Base-by-base conservation (phyloP, 2,113 vertebrate species). In the Oenanthe melanoleuca region DNA sequence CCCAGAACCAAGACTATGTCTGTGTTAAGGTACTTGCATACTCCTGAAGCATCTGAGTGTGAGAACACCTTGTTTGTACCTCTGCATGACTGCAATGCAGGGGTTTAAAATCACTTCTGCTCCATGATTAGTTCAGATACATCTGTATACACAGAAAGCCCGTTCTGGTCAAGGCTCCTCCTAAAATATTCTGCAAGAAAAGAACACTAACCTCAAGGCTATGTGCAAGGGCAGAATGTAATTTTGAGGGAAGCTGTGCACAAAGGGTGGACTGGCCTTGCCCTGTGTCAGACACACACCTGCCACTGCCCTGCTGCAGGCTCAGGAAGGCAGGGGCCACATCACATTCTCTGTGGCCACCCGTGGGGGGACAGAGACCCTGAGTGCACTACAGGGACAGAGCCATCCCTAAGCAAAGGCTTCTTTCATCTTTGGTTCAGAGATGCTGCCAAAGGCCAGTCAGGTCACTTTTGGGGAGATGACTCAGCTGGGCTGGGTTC, bases 51-150 rank as follows among this genome's bases (percentile, higher is more conserved):
- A 47, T 19, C 37, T 77, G 29, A 45, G 26, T 9, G 15, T 22
- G 63, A 3, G 0, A 75, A 75, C 9, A 44, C 23, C 33, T 64
- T 31, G 14, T 83, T 70, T 59, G 29, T 56, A 52, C 22, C 45
- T 21, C 25, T 23, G 52, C 42, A 59, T 0, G 0, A 53, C 34
- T 0, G 4, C 38, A 20, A 0, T 6, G 19, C 49, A 21, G 9
- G 40, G 19, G 25, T 75, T 86, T 57, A 40, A 87, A 91, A 56
- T 8, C 33, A 13, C 34, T 65, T 72, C 23, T 56, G 7, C 44
- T 59, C 9, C 0, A 2, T 18, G 9, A 34, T 53, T 61, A 38
- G 5, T 53, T 92, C 37, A 37, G n/a, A 72, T 18, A 5, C 67
- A 52, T 11, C 11, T 67, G 29, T 12, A 19, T 2, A 34, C 8